These are phyloP conservation scores for Neomorphus geoffroyi DNA, from an alignment of 2,797 vertebrate genomes.

Conservation along the genomic window DNA sequence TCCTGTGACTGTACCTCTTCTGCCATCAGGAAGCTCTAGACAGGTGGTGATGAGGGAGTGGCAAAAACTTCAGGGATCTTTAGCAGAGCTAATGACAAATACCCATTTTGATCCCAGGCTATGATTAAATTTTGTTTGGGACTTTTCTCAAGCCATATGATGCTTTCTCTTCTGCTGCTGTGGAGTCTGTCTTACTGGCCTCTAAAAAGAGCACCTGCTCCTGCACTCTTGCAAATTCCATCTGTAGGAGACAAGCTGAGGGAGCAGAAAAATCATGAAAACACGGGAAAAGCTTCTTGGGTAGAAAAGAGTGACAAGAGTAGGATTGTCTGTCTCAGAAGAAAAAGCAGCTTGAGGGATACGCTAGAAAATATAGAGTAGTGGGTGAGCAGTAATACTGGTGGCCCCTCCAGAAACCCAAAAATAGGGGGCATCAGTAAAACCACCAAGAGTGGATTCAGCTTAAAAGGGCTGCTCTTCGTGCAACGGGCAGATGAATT, in stretches of 20 bases:
- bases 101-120: not conserved
- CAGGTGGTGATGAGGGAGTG: not conserved
- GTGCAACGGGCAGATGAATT: not conserved
- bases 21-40: not conserved
- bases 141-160: constrained; percentile 2
- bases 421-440: not conserved
- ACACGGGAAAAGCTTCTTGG: not conserved
- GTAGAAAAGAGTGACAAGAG: not conserved
- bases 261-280: not conserved
- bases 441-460: not conserved
- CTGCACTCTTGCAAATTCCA: not conserved
- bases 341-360: not conserved
- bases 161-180: not conserved
- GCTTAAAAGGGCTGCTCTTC: not conserved
- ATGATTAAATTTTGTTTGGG: constrained; percentile 21
- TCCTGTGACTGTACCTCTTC: not conserved
- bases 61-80: not conserved
- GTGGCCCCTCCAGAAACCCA: not conserved
- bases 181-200: not conserved
- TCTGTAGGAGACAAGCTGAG: not conserved
- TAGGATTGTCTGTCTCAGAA: not conserved
- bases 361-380: not conserved
- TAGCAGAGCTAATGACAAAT: not conserved
- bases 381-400: not conserved
- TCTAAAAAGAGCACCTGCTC: not conserved